Base-by-base conservation (phyloP, 2,113 vertebrate species). In the Tragelaphus buxtoni region DNA sequence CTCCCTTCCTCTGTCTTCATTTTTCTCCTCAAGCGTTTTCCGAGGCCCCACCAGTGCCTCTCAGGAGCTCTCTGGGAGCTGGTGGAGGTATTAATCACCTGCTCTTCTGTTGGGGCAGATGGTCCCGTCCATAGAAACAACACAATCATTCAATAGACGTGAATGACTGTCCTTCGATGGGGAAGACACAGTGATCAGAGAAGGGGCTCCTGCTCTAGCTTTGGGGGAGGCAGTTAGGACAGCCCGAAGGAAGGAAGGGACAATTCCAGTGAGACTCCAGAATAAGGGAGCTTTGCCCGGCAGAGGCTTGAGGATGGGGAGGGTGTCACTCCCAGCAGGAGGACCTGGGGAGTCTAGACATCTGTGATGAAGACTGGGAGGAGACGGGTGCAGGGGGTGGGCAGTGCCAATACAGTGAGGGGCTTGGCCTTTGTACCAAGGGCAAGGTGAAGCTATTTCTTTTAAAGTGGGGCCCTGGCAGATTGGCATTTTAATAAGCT, bases 331-430 rank as follows among this genome's bases (percentile, higher is more conserved):
- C 28, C 0, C 4, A 42, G 26, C 51, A 26, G 82, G 39, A 74
- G 39, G 30, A 26, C 9, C 22, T 3, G 39, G 35, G 42, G 18
- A n/a, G 13, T 9, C 53, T 32, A 24, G 20, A 4, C 42, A 10
- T 61, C 47, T 26, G 56, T 7, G 8, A 4, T 1, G 42, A 49
- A 91, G 47, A 3, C n/a, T 0, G 58, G 60, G 16, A 17, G 11
- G 7, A 12, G 16, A 20, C 51, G 5, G 3, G 12, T 5, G 7
- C n/a, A 4, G 80, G 3, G 9, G 9, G 24, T 3, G n/a, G n/a
- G 45, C 4, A 2, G 24, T 4, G 30, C 2, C 3, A 17, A 2
- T 0, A 8, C 6, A 12, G 26, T 0, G 1, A 35, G 81, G 55
- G 56, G 10, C 83, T 81, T 10, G 26, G 90, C 9, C 47, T 55